Evolutionary conservation across 1,140 invertebrate species (phyloP), one percentile per base, ranked within the genome.

Genomic region (Ceratina australensis): DNA sequence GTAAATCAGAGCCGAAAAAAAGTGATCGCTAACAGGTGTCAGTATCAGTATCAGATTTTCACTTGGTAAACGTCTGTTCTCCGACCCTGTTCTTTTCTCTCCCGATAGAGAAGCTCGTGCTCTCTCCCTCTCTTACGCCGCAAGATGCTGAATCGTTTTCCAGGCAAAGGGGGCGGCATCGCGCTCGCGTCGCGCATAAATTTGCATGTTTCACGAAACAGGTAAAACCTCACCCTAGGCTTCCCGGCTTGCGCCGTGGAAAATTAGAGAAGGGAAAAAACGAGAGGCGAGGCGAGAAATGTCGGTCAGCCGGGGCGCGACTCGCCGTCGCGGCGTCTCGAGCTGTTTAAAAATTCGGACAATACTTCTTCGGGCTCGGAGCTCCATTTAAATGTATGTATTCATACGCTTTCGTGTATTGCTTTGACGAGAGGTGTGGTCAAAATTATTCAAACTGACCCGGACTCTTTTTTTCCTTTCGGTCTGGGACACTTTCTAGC

Each of bases 381-480:
- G 82, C 86, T 85, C 90, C 89, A 92, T 92, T 92, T 90, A 92
- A 92, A 92, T 92, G 91, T 91, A 92, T 92, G 89, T 92, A 92
- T 92, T 92, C 90, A 92, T 92, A 90, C 85, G 85, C 84, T 88
- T 80, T 88, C 80, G 87, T 89, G 87, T 89, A 89, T 90, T 84
- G 87, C 87, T 90, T 90, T 90, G 90, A 91, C 89, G 88, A 92
- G 90, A 92, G 91, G 91, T 92, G 91, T 92, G 91, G 91, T 92
- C 91, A 92, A 92, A 92, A 92, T 92, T 92, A 92, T 92, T 92
- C 91, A 92, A 92, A 92, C 91, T 92, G 91, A 92, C 91, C 91
- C 89, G 87, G 89, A 89, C 89, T 88, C 87, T 88, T 91, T 91
- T 88, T 87, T 85, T 79, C 81, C 79, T 84, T 73, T 87, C 84